Conservation (phyloP, 2,113 vertebrate genomes). For the Enhydra lutris region DNA sequence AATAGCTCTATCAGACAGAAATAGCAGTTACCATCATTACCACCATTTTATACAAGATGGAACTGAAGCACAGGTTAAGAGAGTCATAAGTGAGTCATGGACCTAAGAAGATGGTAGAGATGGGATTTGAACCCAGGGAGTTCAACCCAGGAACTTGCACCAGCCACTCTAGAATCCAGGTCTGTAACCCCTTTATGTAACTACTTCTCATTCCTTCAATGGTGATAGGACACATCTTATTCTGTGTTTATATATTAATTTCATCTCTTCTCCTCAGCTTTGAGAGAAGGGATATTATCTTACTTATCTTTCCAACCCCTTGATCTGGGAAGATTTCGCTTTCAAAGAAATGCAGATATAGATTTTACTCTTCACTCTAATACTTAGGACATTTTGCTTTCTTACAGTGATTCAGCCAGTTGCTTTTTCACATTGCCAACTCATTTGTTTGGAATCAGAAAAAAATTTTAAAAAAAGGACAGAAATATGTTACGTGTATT, state of each 20-base stretch:
- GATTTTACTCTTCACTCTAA: not conserved
- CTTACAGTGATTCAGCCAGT: not conserved
- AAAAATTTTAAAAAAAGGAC: not conserved
- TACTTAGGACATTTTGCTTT: not conserved
- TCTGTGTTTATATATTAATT: not conserved
- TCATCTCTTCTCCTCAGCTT: not conserved
- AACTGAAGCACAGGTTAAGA: not conserved
- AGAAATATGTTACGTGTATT: not conserved
- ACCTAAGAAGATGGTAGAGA: not conserved
- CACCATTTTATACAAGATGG: not conserved
- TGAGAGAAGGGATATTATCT: not conserved
- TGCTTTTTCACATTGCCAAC: not conserved
- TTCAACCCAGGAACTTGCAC: not conserved
- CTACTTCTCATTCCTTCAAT: not conserved
- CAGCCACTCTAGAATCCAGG: not conserved
- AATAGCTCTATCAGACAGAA: not conserved
- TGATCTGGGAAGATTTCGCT: not conserved
- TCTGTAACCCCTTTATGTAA: not conserved
- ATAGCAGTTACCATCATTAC: accelerated
- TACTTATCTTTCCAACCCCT: not conserved
- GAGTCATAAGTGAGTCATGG: not conserved
- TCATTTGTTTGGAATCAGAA: not conserved
- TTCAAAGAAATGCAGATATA: not conserved
- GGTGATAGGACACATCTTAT: not conserved
- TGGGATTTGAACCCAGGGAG: not conserved